A percentile compares a stretch with the other conserved stretches of the same genome.
phyloP scores from a whole-genome alignment of 2,113 vertebrate species.

The Columba janthina region DNA sequence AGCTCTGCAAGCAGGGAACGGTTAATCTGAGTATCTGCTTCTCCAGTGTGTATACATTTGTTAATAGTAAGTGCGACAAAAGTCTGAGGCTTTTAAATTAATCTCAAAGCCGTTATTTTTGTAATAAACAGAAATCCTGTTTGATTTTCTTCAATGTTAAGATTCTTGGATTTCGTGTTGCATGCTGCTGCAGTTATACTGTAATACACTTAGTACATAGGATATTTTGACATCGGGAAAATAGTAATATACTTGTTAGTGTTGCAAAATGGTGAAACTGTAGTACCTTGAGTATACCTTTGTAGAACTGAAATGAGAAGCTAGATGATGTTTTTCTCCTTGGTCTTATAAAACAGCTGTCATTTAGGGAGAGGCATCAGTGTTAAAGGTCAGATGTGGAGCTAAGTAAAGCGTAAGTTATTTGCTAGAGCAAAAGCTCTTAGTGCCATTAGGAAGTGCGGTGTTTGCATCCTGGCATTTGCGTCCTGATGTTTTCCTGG shows the following conservation, averaged over 20 bases:
- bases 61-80: not conserved
- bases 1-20: not conserved
- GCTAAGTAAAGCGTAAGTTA: not conserved
- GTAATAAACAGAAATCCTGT: not conserved
- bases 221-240: not conserved
- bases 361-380: not conserved
- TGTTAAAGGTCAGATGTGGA: not conserved
- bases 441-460: not conserved
- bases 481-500: not conserved
- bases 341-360: not conserved
- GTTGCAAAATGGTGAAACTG: not conserved
- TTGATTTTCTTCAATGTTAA: not conserved
- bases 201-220: not conserved
- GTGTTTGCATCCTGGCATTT: not conserved
- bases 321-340: not conserved
- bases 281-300: not conserved
- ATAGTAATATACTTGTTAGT: not conserved
- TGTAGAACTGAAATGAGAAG: not conserved
- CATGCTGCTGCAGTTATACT: not conserved
- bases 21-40: not conserved
- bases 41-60: not conserved
- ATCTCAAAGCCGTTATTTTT: not conserved
- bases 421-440: not conserved
- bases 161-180: fast-evolving
- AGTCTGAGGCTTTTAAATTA: not conserved